Base-by-base conservation (phyloP, 2,888 invertebrate species). In the Rhimphoctona megacephalus region DNA sequence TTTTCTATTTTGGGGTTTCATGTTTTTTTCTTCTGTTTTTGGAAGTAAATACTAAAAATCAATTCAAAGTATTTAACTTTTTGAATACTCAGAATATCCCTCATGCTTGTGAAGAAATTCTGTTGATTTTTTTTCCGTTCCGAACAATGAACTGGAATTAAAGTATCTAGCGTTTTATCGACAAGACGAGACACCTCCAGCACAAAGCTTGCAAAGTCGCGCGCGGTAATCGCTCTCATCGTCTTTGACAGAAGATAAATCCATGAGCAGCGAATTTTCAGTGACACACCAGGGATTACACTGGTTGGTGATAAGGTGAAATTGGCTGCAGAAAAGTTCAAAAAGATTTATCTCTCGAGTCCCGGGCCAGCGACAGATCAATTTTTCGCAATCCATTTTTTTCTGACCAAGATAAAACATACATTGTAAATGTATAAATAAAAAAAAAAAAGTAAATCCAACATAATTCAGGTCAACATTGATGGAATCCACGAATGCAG, bases 201-300 rank as follows among this genome's bases (percentile, higher is more conserved):
- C 66, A 43, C 25, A 9, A 39, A 52, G 9, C 39, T 54, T 67
- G 43, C 8, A 43, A 43, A 57, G 33, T 43, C 43, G 46, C 19
- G 69, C 33, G 54, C 30, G 69, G 69, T 77, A 77, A 79, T 79
- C 69, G 79, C 54, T 79, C 54, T 79, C 54, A 57, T 57, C 78
- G 78, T 30, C 39, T 69, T 79, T 79, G 78, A 79, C 69, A 79
- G 25, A 79, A 69, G 78, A 79, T 79, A 79, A 79, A 69, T 69
- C 43, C 69, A 43, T 36, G 69, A 79, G 25, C 52, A 39, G 69
- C 66, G 78, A 79, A 79, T 79, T 79, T 79, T 54, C 54, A 69
- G 78, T 79, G 67, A 54, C 78, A 69, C 69, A 69, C 78, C 39
- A 39, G 67, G 69, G 69, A 79, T 69, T 79, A 79, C 69, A 43